These are phyloP conservation scores for Pachycephala philippinensis DNA, from an alignment of 2,113 vertebrate species.

Conservation along the genomic window DNA sequence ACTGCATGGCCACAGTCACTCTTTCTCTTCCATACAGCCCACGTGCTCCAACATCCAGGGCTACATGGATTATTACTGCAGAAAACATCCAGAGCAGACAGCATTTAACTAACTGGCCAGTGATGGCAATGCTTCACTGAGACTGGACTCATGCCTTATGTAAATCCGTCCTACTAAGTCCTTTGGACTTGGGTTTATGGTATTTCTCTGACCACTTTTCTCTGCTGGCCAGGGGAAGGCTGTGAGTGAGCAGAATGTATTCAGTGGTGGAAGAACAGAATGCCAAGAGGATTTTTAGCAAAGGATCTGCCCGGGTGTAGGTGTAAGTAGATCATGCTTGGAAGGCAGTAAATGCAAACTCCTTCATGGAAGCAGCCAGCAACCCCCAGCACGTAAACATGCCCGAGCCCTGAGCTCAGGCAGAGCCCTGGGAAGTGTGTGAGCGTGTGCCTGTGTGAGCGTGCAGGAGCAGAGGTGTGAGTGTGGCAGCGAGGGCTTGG, in stretches of 20 bases:
- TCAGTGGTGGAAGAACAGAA: not conserved
- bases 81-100: not conserved
- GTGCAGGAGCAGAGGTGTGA: not conserved
- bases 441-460: not conserved
- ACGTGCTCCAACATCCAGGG: not conserved
- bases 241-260: not conserved
- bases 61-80: not conserved
- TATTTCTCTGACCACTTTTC: not conserved
- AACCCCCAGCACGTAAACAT: not conserved
- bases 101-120: not conserved
- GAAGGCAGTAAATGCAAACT: not conserved
- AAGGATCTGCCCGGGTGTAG: not conserved
- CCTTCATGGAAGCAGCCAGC: not conserved
- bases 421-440: not conserved
- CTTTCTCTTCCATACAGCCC: not conserved
- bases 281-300: not conserved
- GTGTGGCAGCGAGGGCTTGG: not conserved
- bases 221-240: not conserved
- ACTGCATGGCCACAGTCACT: accelerated
- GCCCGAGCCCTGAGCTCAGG: not conserved
- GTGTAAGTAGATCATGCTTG: not conserved
- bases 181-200: not conserved
- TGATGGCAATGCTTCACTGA: not conserved
- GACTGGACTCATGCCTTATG: not conserved
- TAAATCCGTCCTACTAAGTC: not conserved